phyloP scores from a whole-genome alignment of 2,797 vertebrate genomes.

The Urocyon cinereoargenteus region DNA sequence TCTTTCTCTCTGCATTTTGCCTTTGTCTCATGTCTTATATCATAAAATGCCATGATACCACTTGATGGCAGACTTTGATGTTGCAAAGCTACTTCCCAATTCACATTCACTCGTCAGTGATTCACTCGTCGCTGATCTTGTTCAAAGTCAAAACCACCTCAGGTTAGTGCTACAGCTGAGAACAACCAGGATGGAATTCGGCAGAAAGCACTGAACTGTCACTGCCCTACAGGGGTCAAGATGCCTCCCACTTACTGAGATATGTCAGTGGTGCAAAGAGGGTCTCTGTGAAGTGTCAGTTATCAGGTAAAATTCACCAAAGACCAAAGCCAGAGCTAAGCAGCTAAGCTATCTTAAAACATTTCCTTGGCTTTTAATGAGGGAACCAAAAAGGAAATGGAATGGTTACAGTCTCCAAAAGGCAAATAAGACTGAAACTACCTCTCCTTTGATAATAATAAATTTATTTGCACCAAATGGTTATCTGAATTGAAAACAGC shows the following conservation, averaged over 20 bases:
- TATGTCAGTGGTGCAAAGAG: slow-evolving; percentile 53
- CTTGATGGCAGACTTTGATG: slow-evolving; percentile 68
- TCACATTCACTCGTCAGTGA: slow-evolving; percentile 56
- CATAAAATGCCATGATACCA: not conserved
- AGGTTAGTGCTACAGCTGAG: slow-evolving; percentile 26
- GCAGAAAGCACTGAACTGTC: slow-evolving; percentile 59
- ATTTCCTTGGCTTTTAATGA: slow-evolving; percentile 29
- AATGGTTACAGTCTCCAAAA: slow-evolving; percentile 15
- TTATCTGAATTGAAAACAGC: not conserved
- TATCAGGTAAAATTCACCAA: slow-evolving; percentile 66
- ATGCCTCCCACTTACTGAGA: slow-evolving; percentile 58
- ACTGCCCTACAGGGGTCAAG: slow-evolving; percentile 56
- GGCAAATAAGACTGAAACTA: not conserved
- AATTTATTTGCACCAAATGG: not conserved
- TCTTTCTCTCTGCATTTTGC: not conserved
- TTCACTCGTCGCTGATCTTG: slow-evolving; percentile 60
- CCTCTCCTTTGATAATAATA: not conserved
- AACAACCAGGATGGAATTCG: slow-evolving; percentile 65
- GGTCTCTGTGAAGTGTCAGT: slow-evolving; percentile 62
- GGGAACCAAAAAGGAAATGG: not conserved
- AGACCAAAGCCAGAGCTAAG: slow-evolving; percentile 44
- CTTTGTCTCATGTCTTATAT: not conserved
- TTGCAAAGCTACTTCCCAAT: slow-evolving; percentile 61
- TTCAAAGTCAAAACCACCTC: slow-evolving; percentile 70
- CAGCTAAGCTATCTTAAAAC: slow-evolving; percentile 54